Conservation (phyloP, 2,888 invertebrate genomes). For the Drosophila nr. perissopoda region DNA sequence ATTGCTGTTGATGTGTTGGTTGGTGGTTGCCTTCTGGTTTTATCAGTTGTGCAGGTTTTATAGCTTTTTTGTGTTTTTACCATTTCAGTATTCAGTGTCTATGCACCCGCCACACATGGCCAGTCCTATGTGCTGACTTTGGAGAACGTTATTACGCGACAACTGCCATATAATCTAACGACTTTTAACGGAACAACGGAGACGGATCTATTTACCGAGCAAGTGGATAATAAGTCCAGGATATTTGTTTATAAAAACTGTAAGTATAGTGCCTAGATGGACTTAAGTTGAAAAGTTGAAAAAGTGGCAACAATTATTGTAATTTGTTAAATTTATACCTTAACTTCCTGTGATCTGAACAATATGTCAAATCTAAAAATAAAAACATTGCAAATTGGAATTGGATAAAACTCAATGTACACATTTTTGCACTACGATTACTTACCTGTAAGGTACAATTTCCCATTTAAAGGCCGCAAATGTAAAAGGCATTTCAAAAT, state of each 20-base stretch:
- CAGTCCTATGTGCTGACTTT: constrained; percentile 76
- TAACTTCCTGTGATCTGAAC: neutral
- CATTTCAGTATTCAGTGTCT: constrained; percentile 82
- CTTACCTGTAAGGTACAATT: neutral
- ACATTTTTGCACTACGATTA: neutral
- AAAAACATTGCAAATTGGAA: neutral
- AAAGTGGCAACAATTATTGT: neutral
- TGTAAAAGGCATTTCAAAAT: neutral
- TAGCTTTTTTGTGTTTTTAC: constrained; percentile 29
- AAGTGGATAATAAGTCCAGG: constrained; percentile 68
- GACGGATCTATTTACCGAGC: constrained; percentile 46
- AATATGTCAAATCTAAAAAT: neutral
- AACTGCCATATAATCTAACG: constrained; percentile 54
- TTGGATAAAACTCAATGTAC: neutral
- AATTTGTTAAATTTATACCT: neutral
- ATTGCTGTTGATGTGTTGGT: constrained; percentile 1
- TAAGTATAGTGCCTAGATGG: constrained; percentile 48
- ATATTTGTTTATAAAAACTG: constrained; percentile 76
- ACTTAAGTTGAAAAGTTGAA: neutral
- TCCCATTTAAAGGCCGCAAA: neutral
- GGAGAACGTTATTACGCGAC: constrained; percentile 62
- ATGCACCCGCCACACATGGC: constrained; percentile 70
- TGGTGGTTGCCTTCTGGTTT: constrained; percentile 8
- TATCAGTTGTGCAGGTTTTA: constrained; percentile 35
- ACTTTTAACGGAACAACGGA: constrained; percentile 53